Base-by-base conservation (phyloP, 2,113 vertebrate species). In the Thunnus maccoyii region DNA sequence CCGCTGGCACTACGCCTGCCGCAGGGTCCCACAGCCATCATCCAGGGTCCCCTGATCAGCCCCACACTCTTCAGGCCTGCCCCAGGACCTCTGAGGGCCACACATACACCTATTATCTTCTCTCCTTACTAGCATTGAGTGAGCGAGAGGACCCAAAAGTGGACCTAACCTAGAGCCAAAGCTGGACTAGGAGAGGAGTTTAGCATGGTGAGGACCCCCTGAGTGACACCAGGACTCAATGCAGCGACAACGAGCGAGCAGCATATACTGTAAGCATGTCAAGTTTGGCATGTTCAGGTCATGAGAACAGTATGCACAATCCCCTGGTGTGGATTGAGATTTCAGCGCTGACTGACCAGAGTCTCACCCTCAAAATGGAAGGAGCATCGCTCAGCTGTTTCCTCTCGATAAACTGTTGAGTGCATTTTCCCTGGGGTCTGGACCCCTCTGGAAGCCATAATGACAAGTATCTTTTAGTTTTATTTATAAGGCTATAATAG, bases 11-110 rank as follows among this genome's bases (percentile, higher is more conserved):
- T 97, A 27, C 91, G 96, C 15, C 89, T 96, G 30, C 96, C 96
- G 0, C 95, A 94, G 0, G 89, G 95, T 0, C 87, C 94, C 0
- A 58, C 97, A 90, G 87, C 97, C 69, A 94, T 99, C 89, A 94
- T 98, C 91, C 97, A 97, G 36, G 93, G 96, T 25, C 96, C 97
- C 0, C 88, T 99, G 86, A 95, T 99, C 57, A 97, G 96, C 91
- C 96, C 97, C 64, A 95, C 97, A 3, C 96, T 99, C 64, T 98
- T 99, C 85, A 96, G 97, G 67, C 95, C 97, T 55, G 94, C 97
- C 0, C 95, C 96, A 0, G 95, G 96, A 69, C 96, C 96, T 0
- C 85, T 98, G 80, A 95, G 97, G 76, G 91, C 97, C 50, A 93
- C 96, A 2, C 95, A 97, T 0, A 89, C 96, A 46, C 96, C 97